Evolutionary conservation across 2,797 vertebrate species (phyloP).

Genomic region (Fundulus diaphanus): DNA sequence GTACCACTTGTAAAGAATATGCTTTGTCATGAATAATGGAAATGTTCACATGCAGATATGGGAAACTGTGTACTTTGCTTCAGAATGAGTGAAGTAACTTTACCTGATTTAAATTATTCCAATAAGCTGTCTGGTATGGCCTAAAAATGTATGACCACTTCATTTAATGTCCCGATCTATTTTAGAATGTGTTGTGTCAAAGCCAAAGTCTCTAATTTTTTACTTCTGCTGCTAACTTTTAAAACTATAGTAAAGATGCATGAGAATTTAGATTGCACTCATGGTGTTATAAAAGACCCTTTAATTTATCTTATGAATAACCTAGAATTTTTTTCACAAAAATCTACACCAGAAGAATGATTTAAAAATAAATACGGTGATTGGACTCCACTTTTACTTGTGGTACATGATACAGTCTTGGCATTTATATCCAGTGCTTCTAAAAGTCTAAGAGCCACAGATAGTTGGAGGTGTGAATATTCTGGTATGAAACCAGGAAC

Average conservation of each 20-base stretch:
- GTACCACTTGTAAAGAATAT: too few species aligned
- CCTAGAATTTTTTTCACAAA: background rate
- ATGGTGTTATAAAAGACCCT: background rate
- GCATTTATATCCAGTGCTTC: background rate
- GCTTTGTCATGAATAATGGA: too few species aligned
- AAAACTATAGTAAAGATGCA: background rate
- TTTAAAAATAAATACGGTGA: conserved; percentile 4
- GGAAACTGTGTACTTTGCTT: background rate
- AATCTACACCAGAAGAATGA: background rate
- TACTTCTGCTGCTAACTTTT: background rate
- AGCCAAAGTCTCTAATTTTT: too few species aligned
- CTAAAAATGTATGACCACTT: too few species aligned
- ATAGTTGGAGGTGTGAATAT: background rate
- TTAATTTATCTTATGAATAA: background rate
- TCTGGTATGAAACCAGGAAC: background rate
- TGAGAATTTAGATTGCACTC: background rate
- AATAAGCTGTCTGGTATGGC: background rate
- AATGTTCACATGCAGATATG: background rate
- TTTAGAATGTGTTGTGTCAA: too few species aligned
- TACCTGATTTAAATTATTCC: background rate
- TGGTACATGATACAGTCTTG: background rate
- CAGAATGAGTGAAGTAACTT: background rate
- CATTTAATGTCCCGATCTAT: too few species aligned
- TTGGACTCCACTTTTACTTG: background rate
- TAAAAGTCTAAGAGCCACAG: background rate